These are phyloP conservation scores for Larimichthys crocea DNA, from an alignment of 2,113 vertebrate genomes.

Conservation along the genomic window DNA sequence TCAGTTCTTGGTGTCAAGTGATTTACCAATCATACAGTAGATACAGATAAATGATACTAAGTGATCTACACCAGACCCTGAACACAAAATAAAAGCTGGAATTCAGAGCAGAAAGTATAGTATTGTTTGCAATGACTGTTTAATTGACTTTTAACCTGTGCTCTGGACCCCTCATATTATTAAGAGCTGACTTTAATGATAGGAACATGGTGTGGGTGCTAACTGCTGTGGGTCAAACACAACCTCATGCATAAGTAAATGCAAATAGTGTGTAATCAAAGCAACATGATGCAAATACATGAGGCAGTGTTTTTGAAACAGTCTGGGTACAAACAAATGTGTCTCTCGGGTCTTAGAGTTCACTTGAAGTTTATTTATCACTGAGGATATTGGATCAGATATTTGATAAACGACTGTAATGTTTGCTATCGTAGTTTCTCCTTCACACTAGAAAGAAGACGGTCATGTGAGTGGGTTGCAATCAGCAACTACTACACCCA, in stretches of 20 bases:
- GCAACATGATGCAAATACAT: conserved; percentile 10
- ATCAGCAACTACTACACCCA: too few relatives aligned
- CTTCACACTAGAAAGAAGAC: too few relatives aligned
- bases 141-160: background rate
- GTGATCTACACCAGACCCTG: too few relatives aligned
- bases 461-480: too few relatives aligned
- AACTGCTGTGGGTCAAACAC: conserved; percentile 8
- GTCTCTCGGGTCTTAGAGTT: background rate
- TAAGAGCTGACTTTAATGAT: background rate
- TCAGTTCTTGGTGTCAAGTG: background rate
- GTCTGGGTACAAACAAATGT: background rate
- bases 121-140: background rate
- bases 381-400: background rate
- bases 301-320: background rate
- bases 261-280: conserved; percentile 13
- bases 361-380: background rate
- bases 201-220: background rate
- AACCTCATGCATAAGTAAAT: background rate
- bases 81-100: background rate
- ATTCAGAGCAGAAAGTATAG: background rate
- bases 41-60: too few relatives aligned
- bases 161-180: background rate
- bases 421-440: too few relatives aligned
- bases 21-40: too few relatives aligned
- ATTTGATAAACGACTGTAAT: background rate